Percentiles rank a stretch among this genome's conserved stretches.
phyloP scores from a whole-genome alignment of 2,888 invertebrate genomes.

The Dynastes maya region DNA sequence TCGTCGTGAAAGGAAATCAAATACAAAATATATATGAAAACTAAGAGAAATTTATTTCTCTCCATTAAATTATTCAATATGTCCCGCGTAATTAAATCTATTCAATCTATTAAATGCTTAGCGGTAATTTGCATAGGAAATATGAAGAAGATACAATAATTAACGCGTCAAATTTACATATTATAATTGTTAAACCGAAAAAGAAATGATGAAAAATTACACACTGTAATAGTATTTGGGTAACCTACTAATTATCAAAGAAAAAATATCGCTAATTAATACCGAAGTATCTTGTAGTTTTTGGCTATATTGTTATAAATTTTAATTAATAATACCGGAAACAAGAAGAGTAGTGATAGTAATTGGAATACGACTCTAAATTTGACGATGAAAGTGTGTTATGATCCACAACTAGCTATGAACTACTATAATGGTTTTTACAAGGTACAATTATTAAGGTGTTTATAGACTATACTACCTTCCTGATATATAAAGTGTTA shows the following conservation, averaged over 20 bases:
- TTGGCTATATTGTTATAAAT: not conserved
- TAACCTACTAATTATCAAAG: constrained; percentile 21
- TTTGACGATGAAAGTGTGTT: constrained; percentile 2
- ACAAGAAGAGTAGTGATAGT: not conserved
- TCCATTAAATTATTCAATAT: not conserved
- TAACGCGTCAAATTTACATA: constrained; percentile 31
- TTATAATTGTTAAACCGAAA: constrained; percentile 23
- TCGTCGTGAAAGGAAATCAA: not conserved
- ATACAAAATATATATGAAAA: not conserved
- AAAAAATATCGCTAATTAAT: constrained; percentile 3
- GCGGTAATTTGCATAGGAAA: constrained; percentile 22
- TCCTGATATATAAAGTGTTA: no score
- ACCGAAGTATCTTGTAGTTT: not conserved
- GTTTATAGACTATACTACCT: no score
- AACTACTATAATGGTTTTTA: not conserved
- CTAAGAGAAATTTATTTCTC: not conserved
- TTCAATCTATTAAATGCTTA: not conserved
- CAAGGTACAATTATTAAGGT: not conserved
- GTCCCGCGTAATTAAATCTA: constrained; percentile 10
- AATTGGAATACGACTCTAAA: not conserved
- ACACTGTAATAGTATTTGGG: constrained; percentile 28
- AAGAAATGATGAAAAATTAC: constrained; percentile 19
- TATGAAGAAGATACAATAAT: constrained; percentile 15
- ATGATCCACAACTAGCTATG: not conserved
- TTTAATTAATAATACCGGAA: constrained; percentile 12